Conservation (phyloP, 1,140 invertebrate species). For the Brachionus rotundiformis region DNA sequence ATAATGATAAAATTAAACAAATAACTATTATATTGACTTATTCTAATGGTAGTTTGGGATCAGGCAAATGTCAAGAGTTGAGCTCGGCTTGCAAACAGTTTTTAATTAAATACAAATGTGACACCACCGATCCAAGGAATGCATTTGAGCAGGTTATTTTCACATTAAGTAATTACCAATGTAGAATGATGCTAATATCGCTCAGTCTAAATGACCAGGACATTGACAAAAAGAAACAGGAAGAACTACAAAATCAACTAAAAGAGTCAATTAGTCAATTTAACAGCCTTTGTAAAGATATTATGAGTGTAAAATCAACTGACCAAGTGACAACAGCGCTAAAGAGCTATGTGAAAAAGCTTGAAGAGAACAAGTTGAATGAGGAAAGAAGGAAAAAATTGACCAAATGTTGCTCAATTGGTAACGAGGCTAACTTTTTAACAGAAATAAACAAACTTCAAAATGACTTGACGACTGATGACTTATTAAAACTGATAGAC, state of each 20-base stretch:
- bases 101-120: neutral
- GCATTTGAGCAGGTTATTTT: slow-evolving; percentile 25
- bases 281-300: neutral
- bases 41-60: neutral
- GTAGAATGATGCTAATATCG: neutral
- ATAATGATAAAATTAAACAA: neutral
- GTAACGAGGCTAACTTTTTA: neutral
- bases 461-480: neutral
- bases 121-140: neutral
- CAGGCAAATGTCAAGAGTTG: neutral
- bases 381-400: neutral
- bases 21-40: neutral
- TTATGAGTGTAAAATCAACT: neutral
- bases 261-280: neutral
- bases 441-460: neutral
- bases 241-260: neutral
- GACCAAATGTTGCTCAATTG: neutral
- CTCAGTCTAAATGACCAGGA: neutral
- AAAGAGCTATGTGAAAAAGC: neutral
- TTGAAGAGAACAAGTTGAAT: neutral
- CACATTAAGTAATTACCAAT: neutral
- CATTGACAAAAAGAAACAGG: neutral
- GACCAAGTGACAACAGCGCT: neutral
- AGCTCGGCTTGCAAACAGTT: neutral
- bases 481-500: neutral